Base-by-base conservation (phyloP, 2,113 vertebrate species). In the Pygoscelis antarcticus region DNA sequence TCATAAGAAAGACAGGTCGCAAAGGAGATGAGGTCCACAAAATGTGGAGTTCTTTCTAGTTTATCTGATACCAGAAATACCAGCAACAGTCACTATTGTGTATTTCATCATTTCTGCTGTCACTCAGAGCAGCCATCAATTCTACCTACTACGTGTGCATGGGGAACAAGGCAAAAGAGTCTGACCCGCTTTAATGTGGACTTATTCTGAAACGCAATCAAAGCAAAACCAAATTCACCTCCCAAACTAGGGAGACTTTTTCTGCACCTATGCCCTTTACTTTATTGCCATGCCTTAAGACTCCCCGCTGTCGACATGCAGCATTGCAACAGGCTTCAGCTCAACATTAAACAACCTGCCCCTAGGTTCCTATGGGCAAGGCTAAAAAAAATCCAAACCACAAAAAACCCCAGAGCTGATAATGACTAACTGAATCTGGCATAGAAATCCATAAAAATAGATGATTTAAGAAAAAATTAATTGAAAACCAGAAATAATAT, bases 71-170 rank as follows among this genome's bases (percentile, higher is more conserved):
- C 4, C 40, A 87, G 69, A 13, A 68, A 27, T 2, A 42, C 6
- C 42, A 62, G 0, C 22, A 26, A 1, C 16, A 17, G 7, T 19
- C 40, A 16, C 5, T n/a, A 16, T 2, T 2, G n/a, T 1, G 2
- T 4, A 11, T 25, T 9, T 12, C 72, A 22, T 15, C 11, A 3
- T 2, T 42, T 26, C 62, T 68, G 61, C 65, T 34, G 62, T 1
- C 18, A 4, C 21, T 1, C 11, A 60, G 65, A 60, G 65, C 90
- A 82, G 83, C 74, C 34, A 18, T 4, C 70, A 42, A 10, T 12
- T 11, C 79, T 16, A 42, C 42, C 72, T 4, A 2, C 55, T 13
- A 3, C 2, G 32, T 1, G 51, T 11, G 55, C 38, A 3, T 0
- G 4, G 44, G 14, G 49, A 13, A 10, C 0, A 6, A 64, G 27